Evolutionary conservation across 1,140 invertebrate genomes (phyloP).

Genomic region (Musca vetustissima): DNA sequence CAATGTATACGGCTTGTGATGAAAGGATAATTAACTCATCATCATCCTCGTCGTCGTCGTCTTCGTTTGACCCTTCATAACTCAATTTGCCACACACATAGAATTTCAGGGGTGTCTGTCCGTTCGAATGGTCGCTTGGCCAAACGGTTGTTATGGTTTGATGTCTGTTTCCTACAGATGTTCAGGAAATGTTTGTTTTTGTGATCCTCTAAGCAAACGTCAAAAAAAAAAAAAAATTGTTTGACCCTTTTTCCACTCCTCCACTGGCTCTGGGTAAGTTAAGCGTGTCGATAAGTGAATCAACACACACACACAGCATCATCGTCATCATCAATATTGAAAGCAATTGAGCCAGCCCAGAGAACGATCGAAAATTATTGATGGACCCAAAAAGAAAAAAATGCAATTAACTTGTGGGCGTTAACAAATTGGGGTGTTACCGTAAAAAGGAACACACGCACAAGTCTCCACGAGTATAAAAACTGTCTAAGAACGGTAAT

Average conservation of each 20-base stretch:
- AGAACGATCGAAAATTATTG: too few species aligned
- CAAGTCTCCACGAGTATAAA: neutral
- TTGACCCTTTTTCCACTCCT: neutral
- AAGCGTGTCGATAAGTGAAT: slow-evolving; percentile 12
- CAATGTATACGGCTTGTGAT: slow-evolving; percentile 9
- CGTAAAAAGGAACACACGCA: slow-evolving; percentile 2
- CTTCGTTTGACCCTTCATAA: slow-evolving; percentile 2
- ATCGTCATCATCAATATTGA: neutral
- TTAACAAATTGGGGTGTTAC: slow-evolving; percentile 23
- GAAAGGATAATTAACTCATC: slow-evolving; percentile 24
- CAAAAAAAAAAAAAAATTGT: too few species aligned
- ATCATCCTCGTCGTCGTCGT: neutral
- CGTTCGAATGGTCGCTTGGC: too few species aligned
- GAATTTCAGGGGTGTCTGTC: too few species aligned
- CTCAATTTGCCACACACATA: slow-evolving; percentile 21
- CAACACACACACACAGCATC: too few species aligned
- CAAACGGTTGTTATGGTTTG: too few species aligned
- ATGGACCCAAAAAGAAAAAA: neutral
- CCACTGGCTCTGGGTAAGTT: neutral
- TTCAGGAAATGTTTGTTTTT: slow-evolving; percentile 12
- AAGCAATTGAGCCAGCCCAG: too few species aligned
- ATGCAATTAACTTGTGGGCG: slow-evolving; percentile 21
- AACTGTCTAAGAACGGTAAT: neutral
- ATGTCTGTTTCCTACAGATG: slow-evolving; percentile 1
- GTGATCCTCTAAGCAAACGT: slow-evolving; percentile 4